These are phyloP conservation scores for Tangara arthus DNA, from an alignment of 2,797 vertebrate genomes.

Conservation along the genomic window DNA sequence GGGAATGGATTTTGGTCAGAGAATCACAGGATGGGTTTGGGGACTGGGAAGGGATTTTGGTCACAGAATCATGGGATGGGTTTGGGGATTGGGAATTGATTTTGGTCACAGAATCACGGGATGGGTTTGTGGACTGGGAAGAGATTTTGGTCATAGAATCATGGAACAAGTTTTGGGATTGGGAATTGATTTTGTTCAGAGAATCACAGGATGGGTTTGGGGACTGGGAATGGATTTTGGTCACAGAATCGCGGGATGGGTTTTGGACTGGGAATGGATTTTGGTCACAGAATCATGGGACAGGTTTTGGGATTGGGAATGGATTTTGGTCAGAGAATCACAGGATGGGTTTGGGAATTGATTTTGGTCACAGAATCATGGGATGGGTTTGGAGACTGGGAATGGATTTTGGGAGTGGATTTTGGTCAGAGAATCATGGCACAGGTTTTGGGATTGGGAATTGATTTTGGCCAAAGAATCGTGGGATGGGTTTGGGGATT, in stretches of 20 bases:
- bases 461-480: accelerated
- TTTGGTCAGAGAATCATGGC: accelerated
- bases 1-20: not conserved
- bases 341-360: too few relatives aligned
- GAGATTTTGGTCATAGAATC: not conserved
- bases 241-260: accelerated
- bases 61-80: accelerated
- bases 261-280: too few relatives aligned
- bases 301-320: accelerated
- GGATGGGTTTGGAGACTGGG: too few relatives aligned
- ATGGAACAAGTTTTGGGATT: accelerated
- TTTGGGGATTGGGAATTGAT: not conserved
- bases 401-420: not conserved
- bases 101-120: accelerated
- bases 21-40: accelerated
- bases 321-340: not conserved
- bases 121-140: accelerated
- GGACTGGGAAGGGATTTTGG: not conserved
- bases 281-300: not conserved
- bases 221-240: not conserved
- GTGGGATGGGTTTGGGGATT: accelerated
- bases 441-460: accelerated
- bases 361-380: accelerated
- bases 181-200: too few relatives aligned
- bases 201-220: not conserved